Percentiles rank a stretch among this genome's conserved stretches.
These are phyloP conservation scores for Tringa solitaria DNA, from an alignment of 2,113 vertebrate genomes.

Conservation along the genomic window DNA sequence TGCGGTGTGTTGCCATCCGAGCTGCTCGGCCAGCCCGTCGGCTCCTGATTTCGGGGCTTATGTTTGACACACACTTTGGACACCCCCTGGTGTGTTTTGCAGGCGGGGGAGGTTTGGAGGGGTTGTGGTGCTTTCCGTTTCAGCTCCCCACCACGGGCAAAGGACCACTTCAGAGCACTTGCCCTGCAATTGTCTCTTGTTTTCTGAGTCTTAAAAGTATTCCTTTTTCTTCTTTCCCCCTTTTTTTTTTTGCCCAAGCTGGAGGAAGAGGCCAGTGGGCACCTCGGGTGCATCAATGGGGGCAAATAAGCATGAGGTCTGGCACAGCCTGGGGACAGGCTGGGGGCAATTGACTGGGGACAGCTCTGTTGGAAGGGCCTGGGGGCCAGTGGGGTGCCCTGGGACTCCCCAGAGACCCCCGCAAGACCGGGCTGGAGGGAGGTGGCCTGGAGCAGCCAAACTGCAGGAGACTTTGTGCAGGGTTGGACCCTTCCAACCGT, in stretches of 20 bases:
- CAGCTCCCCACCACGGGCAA: fast-evolving
- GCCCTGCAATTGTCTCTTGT: fast-evolving
- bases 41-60: background rate
- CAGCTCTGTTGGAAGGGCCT: fast-evolving
- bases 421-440: background rate
- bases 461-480: background rate
- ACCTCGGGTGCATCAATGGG: background rate
- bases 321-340: background rate
- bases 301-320: background rate
- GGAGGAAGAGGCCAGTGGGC: background rate
- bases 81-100: fast-evolving
- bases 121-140: fast-evolving
- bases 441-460: background rate
- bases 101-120: too few species aligned
- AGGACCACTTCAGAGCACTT: background rate
- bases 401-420: background rate
- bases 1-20: fast-evolving
- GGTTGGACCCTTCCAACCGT: too few species aligned
- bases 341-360: background rate
- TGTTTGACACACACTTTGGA: fast-evolving
- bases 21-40: fast-evolving
- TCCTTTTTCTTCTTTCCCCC: background rate
- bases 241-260: background rate
- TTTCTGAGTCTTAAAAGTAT: background rate
- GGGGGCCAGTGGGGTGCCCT: background rate